Conservation (phyloP, 1,140 invertebrate genomes). For the Hypothenemus hampei region DNA sequence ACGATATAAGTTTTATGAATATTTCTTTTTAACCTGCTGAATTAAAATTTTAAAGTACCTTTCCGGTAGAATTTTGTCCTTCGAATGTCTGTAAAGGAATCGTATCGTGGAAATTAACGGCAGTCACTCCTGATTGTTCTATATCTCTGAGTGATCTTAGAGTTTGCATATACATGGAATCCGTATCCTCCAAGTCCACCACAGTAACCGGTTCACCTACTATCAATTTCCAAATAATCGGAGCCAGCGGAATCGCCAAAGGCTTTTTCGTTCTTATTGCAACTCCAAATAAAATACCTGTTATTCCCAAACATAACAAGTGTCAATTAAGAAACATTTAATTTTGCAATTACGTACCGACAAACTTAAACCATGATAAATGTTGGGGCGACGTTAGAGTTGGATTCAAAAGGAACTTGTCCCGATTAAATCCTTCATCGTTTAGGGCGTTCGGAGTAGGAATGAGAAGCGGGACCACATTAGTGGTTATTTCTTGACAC, state of each 20-base stretch:
- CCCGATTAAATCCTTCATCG: slow-evolving; percentile 59
- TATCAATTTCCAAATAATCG: slow-evolving; percentile 62
- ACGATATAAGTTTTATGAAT: too few relatives aligned
- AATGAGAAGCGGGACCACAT: slow-evolving; percentile 51
- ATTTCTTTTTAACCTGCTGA: too few relatives aligned
- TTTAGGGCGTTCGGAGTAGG: slow-evolving; percentile 55
- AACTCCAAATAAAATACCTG: slow-evolving; percentile 57
- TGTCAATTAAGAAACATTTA: not conserved
- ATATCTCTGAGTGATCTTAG: slow-evolving; percentile 57
- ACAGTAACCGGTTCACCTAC: slow-evolving; percentile 55
- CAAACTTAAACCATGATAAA: slow-evolving; percentile 56
- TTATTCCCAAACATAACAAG: not conserved
- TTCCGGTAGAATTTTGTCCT: slow-evolving; percentile 56
- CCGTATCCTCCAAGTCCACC: slow-evolving; percentile 64
- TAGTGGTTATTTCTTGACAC: slow-evolving; percentile 55
- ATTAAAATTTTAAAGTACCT: too few relatives aligned
- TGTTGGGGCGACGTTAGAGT: slow-evolving; percentile 52
- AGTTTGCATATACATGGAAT: slow-evolving; percentile 59
- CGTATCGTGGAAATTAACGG: slow-evolving; percentile 60
- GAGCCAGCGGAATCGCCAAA: slow-evolving; percentile 58
- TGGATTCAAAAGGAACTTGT: slow-evolving; percentile 61
- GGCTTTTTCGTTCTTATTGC: slow-evolving; percentile 58
- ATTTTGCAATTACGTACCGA: slow-evolving; percentile 45
- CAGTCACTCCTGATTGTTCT: slow-evolving; percentile 54
- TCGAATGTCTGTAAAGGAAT: slow-evolving; percentile 64